These are phyloP conservation scores for Euplagia quadripunctaria DNA, from an alignment of 2,888 invertebrate genomes.

Conservation along the genomic window DNA sequence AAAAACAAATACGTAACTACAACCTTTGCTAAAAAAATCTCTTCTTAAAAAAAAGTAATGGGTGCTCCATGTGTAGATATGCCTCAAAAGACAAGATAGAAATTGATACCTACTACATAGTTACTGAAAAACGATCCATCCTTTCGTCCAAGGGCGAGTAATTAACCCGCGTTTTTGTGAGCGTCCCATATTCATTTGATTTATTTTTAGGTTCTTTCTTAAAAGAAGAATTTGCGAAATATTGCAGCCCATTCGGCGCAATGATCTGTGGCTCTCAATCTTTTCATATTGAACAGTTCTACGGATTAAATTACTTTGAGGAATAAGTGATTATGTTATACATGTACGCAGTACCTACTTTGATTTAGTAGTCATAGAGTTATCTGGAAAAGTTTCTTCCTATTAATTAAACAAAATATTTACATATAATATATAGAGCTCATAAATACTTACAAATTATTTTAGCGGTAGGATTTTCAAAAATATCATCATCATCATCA, in stretches of 20 bases:
- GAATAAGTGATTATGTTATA: not conserved
- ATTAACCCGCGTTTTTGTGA: slow-evolving; percentile 85
- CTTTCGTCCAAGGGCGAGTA: slow-evolving; percentile 80
- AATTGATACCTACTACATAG: slow-evolving; percentile 50
- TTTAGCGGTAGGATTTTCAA: too few species aligned
- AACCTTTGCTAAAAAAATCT: not conserved
- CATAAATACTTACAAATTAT: too few species aligned
- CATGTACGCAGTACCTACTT: not conserved
- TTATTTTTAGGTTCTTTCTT: slow-evolving; percentile 83
- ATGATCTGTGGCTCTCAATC: slow-evolving; percentile 67
- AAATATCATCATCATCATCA: too few species aligned
- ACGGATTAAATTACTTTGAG: not conserved
- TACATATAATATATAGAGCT: too few species aligned
- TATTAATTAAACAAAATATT: too few species aligned
- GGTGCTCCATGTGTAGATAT: slow-evolving; percentile 2
- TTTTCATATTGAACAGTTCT: slow-evolving; percentile 5
- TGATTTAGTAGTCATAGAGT: not conserved
- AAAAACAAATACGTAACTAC: not conserved
- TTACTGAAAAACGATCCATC: slow-evolving; percentile 74
- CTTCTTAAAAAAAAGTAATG: not conserved
- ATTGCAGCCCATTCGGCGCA: slow-evolving; percentile 76
- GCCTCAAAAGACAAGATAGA: slow-evolving; percentile 39
- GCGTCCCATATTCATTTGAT: slow-evolving; percentile 83
- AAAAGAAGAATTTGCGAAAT: slow-evolving; percentile 86
- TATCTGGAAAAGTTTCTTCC: not conserved